phyloP scores from a whole-genome alignment of 2,113 vertebrate species.

The Azemiops feae region DNA sequence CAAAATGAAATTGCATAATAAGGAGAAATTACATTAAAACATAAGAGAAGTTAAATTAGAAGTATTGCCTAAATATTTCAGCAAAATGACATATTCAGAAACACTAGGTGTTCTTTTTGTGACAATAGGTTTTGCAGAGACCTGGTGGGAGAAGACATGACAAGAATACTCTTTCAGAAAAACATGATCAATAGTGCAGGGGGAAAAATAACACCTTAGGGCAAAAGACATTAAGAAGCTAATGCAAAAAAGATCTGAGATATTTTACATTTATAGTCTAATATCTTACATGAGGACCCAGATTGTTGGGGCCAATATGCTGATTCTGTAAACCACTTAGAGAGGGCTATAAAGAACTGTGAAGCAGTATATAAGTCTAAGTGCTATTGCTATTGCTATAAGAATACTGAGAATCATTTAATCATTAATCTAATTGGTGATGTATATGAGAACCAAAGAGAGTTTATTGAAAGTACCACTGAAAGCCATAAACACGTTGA shows the following conservation, averaged over 20 bases:
- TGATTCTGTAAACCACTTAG: no score
- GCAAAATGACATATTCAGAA: conserved; percentile 42
- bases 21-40: conserved; percentile 18
- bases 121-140: conserved; percentile 48
- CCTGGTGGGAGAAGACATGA: conserved; percentile 28
- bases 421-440: background rate
- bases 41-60: conserved; percentile 22
- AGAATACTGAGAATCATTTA: conserved; percentile 25
- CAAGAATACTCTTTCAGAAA: conserved; percentile 54
- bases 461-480: background rate
- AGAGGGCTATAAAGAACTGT: no score
- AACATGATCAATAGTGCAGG: conserved; percentile 30
- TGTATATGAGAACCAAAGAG: background rate
- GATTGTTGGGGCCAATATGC: no score
- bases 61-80: conserved; percentile 25
- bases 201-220: background rate
- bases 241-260: conserved; percentile 26
- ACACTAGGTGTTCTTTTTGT: conserved; percentile 31
- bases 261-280: background rate
- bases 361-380: no score
- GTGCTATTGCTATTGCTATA: background rate
- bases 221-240: conserved; percentile 50
- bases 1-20: background rate
- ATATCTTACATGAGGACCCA: conserved; percentile 12
- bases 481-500: background rate